phyloP scores from a whole-genome alignment of 2,888 invertebrate genomes.

The Mythimna loreyi region DNA sequence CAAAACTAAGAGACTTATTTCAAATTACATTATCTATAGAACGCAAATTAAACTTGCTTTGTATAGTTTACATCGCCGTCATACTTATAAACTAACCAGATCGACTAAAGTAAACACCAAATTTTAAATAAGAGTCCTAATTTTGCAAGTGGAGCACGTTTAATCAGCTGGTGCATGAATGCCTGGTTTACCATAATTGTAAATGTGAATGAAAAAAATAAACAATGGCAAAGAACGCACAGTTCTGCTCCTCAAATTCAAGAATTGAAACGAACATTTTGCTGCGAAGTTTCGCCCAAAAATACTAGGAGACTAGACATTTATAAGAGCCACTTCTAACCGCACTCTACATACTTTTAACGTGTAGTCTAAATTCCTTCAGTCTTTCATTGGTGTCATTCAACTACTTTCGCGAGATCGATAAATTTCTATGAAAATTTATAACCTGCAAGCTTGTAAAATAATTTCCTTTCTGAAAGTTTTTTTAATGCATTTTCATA shows the following conservation, averaged over 20 bases:
- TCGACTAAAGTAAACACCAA: too few relatives aligned
- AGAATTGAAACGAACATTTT: not conserved
- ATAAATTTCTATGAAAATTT: not conserved
- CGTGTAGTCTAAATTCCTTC: not conserved
- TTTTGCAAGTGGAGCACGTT: too few relatives aligned
- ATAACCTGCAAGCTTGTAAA: not conserved
- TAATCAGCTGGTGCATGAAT: too few relatives aligned
- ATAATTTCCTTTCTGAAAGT: not conserved
- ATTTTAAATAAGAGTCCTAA: too few relatives aligned
- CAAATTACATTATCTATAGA: too few relatives aligned
- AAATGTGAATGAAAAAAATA: too few relatives aligned
- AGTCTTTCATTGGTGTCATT: slow-evolving; percentile 6
- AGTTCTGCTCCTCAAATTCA: not conserved
- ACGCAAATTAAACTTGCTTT: too few relatives aligned
- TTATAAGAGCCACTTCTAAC: slow-evolving; percentile 7
- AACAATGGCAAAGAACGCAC: too few relatives aligned
- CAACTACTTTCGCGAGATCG: slow-evolving; percentile 1
- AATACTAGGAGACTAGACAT: slow-evolving; percentile 19
- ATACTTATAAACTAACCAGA: too few relatives aligned
- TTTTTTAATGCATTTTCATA: slow-evolving; percentile 44
- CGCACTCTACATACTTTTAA: not conserved
- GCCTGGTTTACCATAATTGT: too few relatives aligned
- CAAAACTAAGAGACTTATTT: too few relatives aligned
- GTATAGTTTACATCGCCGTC: too few relatives aligned
- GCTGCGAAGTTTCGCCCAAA: slow-evolving; percentile 4